These are phyloP conservation scores for Charaxes varanes DNA, from an alignment of 1,140 invertebrate species.

Conservation along the genomic window DNA sequence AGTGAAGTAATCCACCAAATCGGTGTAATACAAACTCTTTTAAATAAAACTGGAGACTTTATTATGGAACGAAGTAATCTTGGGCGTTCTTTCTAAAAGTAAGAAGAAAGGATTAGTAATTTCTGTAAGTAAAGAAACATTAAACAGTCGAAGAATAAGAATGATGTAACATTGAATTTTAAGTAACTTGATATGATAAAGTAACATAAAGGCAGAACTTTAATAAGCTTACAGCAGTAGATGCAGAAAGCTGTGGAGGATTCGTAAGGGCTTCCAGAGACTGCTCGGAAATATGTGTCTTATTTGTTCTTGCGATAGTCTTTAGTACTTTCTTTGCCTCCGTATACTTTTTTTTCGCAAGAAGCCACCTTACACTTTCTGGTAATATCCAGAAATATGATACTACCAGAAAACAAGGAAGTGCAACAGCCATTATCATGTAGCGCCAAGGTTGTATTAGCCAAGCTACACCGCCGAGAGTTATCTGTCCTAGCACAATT, in stretches of 20 bases:
- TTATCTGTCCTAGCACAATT: conserved; percentile 82
- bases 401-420: conserved; percentile 79
- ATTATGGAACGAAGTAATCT: conserved; percentile 27
- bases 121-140: conserved; percentile 75
- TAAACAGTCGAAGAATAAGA: too few relatives aligned
- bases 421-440: conserved; percentile 79
- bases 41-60: conserved; percentile 75
- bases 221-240: too few relatives aligned
- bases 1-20: conserved; percentile 84
- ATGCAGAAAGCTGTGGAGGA: too few relatives aligned
- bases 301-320: conserved; percentile 80
- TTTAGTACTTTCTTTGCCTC: conserved; percentile 77
- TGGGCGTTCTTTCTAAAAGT: conserved; percentile 7
- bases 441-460: conserved; percentile 81
- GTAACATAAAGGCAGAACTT: too few relatives aligned
- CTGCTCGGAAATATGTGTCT: conserved; percentile 74
- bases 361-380: conserved; percentile 83
- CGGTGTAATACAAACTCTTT: conserved; percentile 79
- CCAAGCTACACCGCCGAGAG: conserved; percentile 81
- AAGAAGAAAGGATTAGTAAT: conserved; percentile 12
- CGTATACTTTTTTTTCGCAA: conserved; percentile 79
- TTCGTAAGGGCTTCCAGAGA: conserved; percentile 65
- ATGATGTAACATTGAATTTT: too few relatives aligned
- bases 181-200: too few relatives aligned
- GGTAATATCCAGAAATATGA: conserved; percentile 77